These are phyloP conservation scores for Megalonaias nervosa DNA, from an alignment of 1,140 invertebrate genomes.

Conservation along the genomic window DNA sequence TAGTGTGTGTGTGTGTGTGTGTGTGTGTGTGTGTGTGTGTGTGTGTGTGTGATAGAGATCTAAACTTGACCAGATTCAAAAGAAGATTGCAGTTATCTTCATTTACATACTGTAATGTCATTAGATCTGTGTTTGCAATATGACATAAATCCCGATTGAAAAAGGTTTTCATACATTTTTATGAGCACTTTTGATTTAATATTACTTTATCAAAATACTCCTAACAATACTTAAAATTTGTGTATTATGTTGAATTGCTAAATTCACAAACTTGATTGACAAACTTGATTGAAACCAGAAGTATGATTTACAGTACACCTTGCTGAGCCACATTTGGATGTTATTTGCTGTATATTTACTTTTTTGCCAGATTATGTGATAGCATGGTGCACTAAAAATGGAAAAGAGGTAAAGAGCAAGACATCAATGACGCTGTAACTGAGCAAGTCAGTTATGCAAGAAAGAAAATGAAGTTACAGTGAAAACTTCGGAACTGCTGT, in stretches of 20 bases:
- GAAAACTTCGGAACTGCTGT: too few species aligned
- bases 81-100: too few species aligned
- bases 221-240: background rate
- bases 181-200: background rate
- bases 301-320: background rate
- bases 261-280: background rate
- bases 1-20: too few species aligned
- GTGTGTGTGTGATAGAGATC: too few species aligned
- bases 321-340: background rate
- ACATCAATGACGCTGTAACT: constrained; percentile 18
- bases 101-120: too few species aligned
- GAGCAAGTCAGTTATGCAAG: constrained; percentile 15
- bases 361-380: background rate
- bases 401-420: constrained; percentile 8
- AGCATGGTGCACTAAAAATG: constrained; percentile 1
- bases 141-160: too few species aligned
- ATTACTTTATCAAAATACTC: background rate
- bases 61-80: too few species aligned
- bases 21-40: too few species aligned
- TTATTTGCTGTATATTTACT: background rate
- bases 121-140: too few species aligned
- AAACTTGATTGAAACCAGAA: background rate
- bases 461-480: background rate
- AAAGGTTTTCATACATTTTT: too few species aligned
- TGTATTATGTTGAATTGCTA: background rate